Base-by-base conservation (phyloP, 1,140 invertebrate genomes). In the Trichonephila clavata region DNA sequence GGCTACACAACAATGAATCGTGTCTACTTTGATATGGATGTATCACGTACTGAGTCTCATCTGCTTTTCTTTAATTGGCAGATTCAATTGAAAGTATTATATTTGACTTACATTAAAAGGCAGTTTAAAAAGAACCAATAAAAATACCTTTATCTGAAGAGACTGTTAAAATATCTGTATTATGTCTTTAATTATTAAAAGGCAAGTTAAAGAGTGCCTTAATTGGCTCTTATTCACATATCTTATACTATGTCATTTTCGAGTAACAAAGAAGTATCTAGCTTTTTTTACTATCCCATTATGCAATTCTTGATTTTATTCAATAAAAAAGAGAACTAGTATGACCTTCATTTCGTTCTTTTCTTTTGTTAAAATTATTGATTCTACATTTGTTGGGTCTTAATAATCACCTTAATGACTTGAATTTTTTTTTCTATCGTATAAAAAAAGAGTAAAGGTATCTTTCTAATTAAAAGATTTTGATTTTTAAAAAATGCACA, bases 391-490 rank as follows among this genome's bases (percentile, higher is more conserved):
- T 77, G 27, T 14, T 39, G 27, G 71, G 32, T 27, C 71, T 39
- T 39, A 77, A 39, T 77, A 77, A 77, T 27, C 71, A 16, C 32
- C 71, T 32, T 77, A 77, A 77, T 77, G 71, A 77, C 71, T 77
- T 18, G 4, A 27, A 5, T 77, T 77, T 77, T 77, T 71, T 71
- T 24, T 32, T 27, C 14, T 77, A 2, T 27, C 24, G 14, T 6
- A 32, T n/a, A 71, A 16, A 32, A 77, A 68, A 71, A 71, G 27
- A 16, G 71, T 32, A 77, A 8, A 18, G 24, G 71, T 77, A 77
- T 16, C 18, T 32, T 77, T 14, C 71, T 77, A 77, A 77, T 77
- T 77, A 77, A 77, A 77, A 77, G 27, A 20, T 27, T 77, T 77
- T 16, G 27, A 14, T 16, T 14, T 71, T 18, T 13, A 71, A 71